A percentile compares a stretch with the other conserved stretches of the same genome.
Conservation (phyloP, 2,113 vertebrate species). For the Eulacestoma nigropectus region DNA sequence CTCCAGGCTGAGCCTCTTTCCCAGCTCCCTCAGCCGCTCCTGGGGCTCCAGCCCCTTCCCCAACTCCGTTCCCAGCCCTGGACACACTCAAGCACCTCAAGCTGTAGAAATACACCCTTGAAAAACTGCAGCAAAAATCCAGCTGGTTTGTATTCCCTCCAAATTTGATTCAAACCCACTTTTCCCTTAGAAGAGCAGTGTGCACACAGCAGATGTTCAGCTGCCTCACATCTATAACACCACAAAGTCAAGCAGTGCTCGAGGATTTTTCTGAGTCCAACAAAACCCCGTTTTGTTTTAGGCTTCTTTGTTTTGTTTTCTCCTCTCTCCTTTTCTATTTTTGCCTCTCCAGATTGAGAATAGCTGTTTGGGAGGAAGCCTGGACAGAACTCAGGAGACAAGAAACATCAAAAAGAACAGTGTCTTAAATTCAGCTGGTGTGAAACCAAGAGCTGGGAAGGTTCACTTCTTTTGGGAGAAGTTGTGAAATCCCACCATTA, state of each 20-base stretch:
- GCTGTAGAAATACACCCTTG: not conserved
- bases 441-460: not conserved
- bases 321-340: not conserved
- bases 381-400: not conserved
- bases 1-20: not conserved
- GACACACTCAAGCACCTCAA: not conserved
- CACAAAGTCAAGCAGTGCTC: not conserved
- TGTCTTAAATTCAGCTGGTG: not conserved
- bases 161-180: not conserved
- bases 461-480: not conserved
- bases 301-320: not conserved
- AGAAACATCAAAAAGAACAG: not conserved
- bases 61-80: fast-evolving
- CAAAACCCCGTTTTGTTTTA: not conserved
- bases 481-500: not conserved
- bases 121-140: not conserved
- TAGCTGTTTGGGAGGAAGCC: not conserved
- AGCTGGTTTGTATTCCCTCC: not conserved
- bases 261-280: not conserved
- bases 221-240: not conserved
- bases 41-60: not conserved
- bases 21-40: not conserved
- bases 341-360: not conserved
- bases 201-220: not conserved
- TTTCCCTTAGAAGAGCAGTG: not conserved